Conservation (phyloP, 2,113 vertebrate species). For the Chaenogobius annularis region DNA sequence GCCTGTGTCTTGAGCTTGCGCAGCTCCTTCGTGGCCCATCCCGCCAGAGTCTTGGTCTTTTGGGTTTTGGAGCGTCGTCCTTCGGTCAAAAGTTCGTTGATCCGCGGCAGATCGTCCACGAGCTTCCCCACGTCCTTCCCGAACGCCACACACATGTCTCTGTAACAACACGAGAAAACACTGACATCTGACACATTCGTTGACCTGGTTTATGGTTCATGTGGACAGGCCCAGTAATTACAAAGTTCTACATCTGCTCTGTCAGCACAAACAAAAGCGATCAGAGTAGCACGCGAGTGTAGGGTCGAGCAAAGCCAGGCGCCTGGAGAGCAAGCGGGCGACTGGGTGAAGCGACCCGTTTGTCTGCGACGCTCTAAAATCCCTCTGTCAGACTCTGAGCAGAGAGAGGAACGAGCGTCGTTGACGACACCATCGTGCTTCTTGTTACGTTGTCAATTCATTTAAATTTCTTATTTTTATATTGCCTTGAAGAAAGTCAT, state of each 20-base stretch:
- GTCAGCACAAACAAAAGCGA: too few relatives aligned
- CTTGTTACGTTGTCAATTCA: too few relatives aligned
- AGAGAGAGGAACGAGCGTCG: constrained; percentile 70
- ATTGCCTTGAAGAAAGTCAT: too few relatives aligned
- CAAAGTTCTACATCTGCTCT: too few relatives aligned
- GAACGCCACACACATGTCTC: constrained; percentile 94
- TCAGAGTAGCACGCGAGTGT: constrained; percentile 28
- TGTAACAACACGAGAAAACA: constrained; percentile 40
- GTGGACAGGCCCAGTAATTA: too few relatives aligned
- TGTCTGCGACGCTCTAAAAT: constrained; percentile 67
- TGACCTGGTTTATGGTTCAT: too few relatives aligned
- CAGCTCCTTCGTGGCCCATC: constrained; percentile 98
- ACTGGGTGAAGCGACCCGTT: constrained; percentile 63
- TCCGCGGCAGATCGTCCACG: constrained; percentile 94
- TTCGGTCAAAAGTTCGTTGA: constrained; percentile 95
- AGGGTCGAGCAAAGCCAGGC: constrained; percentile 68
- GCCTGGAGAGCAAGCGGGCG: constrained; percentile 1
- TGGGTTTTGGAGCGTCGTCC: constrained; percentile 93
- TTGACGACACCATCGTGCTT: neutral
- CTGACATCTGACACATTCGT: neutral
- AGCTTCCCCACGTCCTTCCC: constrained; percentile 97
- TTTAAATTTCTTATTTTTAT: too few relatives aligned
- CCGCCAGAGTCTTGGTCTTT: constrained; percentile 96
- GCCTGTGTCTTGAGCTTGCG: constrained; percentile 80
- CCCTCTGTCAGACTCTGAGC: constrained; percentile 49